Base-by-base conservation (phyloP, 1,140 invertebrate species). In the Hormaphis cornu region DNA sequence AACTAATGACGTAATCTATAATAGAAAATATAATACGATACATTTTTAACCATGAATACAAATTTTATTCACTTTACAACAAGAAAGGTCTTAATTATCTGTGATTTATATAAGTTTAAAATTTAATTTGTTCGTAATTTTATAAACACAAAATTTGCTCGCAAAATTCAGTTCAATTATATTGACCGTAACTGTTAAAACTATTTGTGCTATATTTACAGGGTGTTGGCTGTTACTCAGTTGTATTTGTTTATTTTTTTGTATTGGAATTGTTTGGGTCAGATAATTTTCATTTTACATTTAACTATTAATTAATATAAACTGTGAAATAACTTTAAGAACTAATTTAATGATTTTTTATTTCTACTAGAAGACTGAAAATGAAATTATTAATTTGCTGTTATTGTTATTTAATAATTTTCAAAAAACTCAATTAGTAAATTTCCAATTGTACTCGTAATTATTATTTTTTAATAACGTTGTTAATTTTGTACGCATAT, bases 191-290 rank as follows among this genome's bases (percentile, higher is more conserved):
- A 8, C 7, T 40, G 14, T 14, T 8, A 40, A 7, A 40, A 8
- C 14, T n/a, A n/a, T 44, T 61, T 2, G 12, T 30, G n/a, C 33
- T 56, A 56, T 61, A 61, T 63, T 63, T 46, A 14, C 58, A 63
- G 42, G 58, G 18, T 46, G 20, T 30, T 63, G 40, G 22, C n/a
- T 61, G 37, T 63, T 63, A 18, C 28, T 63, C 26, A 63, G 40
- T 63, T 28, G 37, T 20, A 46, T 40, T 46, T 63, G 58, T 42
- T 28, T 63, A n/a, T 44, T 63, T 46, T 28, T 63, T 44, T 30
- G 40, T 44, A 28, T 63, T 63, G 24, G 40, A 10, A 46, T 63
- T 63, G 16, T 63, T 14, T 20, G 9, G 28, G 16, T 20, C 58
- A 30, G 30, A 20, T 63, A 44, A 46, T 63, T 46, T 46, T 28